Conservation (phyloP, 2,888 invertebrate species). For the Digitonthophagus gazella region DNA sequence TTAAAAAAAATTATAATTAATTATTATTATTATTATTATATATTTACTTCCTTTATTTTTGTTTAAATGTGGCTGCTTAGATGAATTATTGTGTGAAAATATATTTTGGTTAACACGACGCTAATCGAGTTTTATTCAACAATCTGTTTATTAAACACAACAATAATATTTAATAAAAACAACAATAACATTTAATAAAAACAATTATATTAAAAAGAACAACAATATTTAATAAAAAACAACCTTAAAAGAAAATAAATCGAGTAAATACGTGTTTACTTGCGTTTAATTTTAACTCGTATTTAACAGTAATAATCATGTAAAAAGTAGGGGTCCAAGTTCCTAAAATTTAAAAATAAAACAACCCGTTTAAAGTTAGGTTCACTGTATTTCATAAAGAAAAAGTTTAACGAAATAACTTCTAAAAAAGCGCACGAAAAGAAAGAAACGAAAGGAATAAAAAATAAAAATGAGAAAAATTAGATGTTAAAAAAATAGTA, state of each 20-base stretch:
- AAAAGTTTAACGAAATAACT: too few species aligned
- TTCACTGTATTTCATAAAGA: conserved; percentile 45
- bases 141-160: conserved; percentile 17
- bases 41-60: conserved; percentile 31
- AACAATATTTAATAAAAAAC: conserved; percentile 18
- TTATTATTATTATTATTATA: conserved; percentile 19
- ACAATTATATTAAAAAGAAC: conserved; percentile 7
- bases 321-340: conserved; percentile 46
- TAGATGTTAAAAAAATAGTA: conserved; percentile 37
- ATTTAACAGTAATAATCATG: conserved; percentile 28
- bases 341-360: conserved; percentile 40
- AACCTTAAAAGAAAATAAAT: too few species aligned
- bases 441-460: too few species aligned
- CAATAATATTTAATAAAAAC: conserved; percentile 10
- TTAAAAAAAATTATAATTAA: conserved; percentile 21
- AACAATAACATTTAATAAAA: too few species aligned
- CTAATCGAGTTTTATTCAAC: conserved; percentile 42
- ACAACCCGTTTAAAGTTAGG: conserved; percentile 34
- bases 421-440: too few species aligned
- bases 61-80: conserved; percentile 44
- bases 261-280: conserved; percentile 42
- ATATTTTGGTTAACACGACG: conserved; percentile 45
- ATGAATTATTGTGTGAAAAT: conserved; percentile 41
- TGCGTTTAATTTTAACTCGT: conserved; percentile 29
- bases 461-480: conserved; percentile 5